Base-by-base conservation (phyloP, 2,888 invertebrate species). In the Nymphalis urticae region DNA sequence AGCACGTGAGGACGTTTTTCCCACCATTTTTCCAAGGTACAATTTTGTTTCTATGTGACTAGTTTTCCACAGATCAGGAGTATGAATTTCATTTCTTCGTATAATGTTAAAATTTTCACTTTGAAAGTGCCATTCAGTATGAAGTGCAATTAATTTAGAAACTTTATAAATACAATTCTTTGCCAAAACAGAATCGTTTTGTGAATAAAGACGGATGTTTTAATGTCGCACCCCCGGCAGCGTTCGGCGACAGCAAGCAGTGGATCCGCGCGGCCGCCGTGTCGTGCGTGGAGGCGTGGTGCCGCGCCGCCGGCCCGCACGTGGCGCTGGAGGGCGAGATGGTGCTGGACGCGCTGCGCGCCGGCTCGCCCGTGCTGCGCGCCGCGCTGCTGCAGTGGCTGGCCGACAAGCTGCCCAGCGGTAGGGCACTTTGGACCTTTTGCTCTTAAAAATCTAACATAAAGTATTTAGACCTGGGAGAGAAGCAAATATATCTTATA, bases 301-400 rank as follows among this genome's bases (percentile, higher is more conserved):
- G 96, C 54, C 96, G 96, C 64, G 95, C 96, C 77, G 96, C 96
- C 68, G 96, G 97, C 0, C 72, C 86, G 2, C 95, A 95, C 75
- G 95, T 95, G 72, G 96, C 98, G 70, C 76, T 93, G 13, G 98
- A 98, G 67, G 96, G 95, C 2, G 98, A 98, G 93, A 97, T 98
- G 94, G 94, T 98, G 72, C 94, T 94, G 17, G 98, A 98, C 88
- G 97, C 97, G 1, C 91, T 99, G 6, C 97, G 96, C 83, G 88
- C 94, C 0, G 98, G 98, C 67, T 97, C 97, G 56, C 98, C 98
- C 0, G 94, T 95, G 54, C 93, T 98, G 0, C 93, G 97, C 67
- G 94, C 95, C 1, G 97, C 98, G 85, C 87, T 98, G 68, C 95
- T 98, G 94, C 94, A 93, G 71, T 98, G 98, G 98, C 87, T 98